Percentiles rank a stretch among this genome's conserved stretches.
Evolutionary conservation across 2,113 vertebrate species (phyloP).

Genomic region (Forbesichthys papilliferus): DNA sequence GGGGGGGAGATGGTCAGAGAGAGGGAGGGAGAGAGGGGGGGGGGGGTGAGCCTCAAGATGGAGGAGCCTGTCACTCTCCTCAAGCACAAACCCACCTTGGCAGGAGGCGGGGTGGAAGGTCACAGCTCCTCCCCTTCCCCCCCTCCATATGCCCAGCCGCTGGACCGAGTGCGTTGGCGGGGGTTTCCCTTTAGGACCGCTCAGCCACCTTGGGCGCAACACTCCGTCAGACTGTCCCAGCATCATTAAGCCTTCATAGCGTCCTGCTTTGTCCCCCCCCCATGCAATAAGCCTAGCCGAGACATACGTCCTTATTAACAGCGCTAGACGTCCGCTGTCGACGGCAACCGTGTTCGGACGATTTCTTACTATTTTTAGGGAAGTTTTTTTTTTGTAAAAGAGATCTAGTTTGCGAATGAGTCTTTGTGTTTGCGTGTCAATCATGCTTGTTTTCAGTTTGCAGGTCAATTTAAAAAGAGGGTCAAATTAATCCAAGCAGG

Average conservation of each 20-base stretch:
- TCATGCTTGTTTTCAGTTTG: conserved; percentile 24
- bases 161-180: too few species aligned
- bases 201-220: too few species aligned
- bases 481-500: too few species aligned
- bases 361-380: conserved; percentile 38
- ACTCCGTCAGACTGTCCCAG: too few species aligned
- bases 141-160: too few species aligned
- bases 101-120: too few species aligned
- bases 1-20: background rate
- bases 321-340: conserved; percentile 32
- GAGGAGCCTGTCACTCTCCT: background rate
- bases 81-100: too few species aligned
- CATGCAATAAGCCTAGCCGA: conserved; percentile 51
- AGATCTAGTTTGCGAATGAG: conserved; percentile 38
- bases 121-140: too few species aligned
- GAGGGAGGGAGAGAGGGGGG: conserved; percentile 1
- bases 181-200: too few species aligned
- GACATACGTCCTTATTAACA: conserved; percentile 63
- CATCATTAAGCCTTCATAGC: too few species aligned
- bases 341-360: conserved; percentile 48
- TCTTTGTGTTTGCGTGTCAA: conserved; percentile 33
- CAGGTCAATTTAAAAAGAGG: background rate
- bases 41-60: background rate
- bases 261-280: too few species aligned
- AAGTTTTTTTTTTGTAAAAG: conserved; percentile 37